phyloP scores from a whole-genome alignment of 1,140 invertebrate genomes.

The Helicorthomorpha holstii region DNA sequence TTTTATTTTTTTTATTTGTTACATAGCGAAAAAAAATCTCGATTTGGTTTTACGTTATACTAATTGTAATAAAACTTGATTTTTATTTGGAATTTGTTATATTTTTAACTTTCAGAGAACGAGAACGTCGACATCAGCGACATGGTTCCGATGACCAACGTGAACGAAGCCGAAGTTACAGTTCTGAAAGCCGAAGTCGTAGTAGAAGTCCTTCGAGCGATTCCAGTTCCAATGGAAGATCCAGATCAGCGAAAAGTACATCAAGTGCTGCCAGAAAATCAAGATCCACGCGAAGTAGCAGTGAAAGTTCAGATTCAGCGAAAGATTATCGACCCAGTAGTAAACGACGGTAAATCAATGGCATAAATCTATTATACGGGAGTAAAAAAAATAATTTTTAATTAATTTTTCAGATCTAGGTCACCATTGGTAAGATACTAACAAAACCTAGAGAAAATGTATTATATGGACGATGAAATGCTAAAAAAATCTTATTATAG shows the following conservation, averaged over 20 bases:
- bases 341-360: not conserved
- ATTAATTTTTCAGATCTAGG: not conserved
- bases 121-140: constrained; percentile 12
- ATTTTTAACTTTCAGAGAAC: constrained; percentile 8
- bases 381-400: too few relatives aligned
- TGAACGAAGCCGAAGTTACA: not conserved
- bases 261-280: too few relatives aligned
- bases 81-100: not conserved
- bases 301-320: not conserved
- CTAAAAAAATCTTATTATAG: too few relatives aligned
- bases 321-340: not conserved
- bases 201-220: not conserved
- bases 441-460: not conserved
- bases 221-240: not conserved
- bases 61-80: not conserved
- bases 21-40: too few relatives aligned
- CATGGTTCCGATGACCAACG: constrained; percentile 9
- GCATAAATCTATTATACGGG: not conserved
- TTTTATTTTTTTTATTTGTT: too few relatives aligned
- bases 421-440: not conserved
- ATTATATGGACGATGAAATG: too few relatives aligned
- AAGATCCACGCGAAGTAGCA: not conserved
- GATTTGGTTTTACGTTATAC: too few relatives aligned
- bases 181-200: constrained; percentile 1
- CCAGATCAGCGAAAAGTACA: not conserved